Evolutionary conservation across 2,113 vertebrate genomes (phyloP), one percentile per base, ranked within the genome.

Genomic region (Grallaria varia): DNA sequence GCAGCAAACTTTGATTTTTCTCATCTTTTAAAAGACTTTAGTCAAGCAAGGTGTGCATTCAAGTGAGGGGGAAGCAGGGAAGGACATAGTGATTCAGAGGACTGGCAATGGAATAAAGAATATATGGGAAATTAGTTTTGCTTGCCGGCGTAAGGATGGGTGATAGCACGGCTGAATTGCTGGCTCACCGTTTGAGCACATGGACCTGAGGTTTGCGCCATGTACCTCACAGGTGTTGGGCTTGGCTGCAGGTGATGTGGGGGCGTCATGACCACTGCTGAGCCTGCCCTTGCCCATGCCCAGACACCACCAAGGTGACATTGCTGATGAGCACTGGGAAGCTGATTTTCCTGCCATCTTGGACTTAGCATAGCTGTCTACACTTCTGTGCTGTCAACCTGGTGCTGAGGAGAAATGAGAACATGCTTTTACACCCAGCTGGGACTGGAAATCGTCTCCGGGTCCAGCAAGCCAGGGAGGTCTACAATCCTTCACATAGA

Each of bases 91-190:
- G 87, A 95, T 84, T 96, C 95, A 94, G 59, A 83, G 10, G 52
- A 71, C 69, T 96, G 93, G 87, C 89, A 94, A 56, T 25, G 21
- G 80, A 96, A 96, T 74, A 95, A 91, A 93, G 78, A 76, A 69
- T 39, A 69, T 4, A 5, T 33, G 25, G 37, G 28, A 80, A 84
- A 84, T 60, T 33, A 49, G 31, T 58, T 86, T 92, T 84, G 33
- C 86, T 94, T 64, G 71, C 64, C 74, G 77, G 78, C 31, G 0
- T 79, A 31, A 76, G 81, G 89, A 67, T 88, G 86, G 92, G 42
- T 24, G 88, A 90, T 92, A 47, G 58, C 37, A 42, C 0, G 18
- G 74, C 23, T 14, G 1, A 92, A 78, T 56, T 56, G 37, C 74
- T 40, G 62, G n/a, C 67, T 95, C 90, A 95, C 47, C 78, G 83